Evolutionary conservation across 2,797 vertebrate genomes (phyloP).

Genomic region (Acipenser oxyrinchus): DNA sequence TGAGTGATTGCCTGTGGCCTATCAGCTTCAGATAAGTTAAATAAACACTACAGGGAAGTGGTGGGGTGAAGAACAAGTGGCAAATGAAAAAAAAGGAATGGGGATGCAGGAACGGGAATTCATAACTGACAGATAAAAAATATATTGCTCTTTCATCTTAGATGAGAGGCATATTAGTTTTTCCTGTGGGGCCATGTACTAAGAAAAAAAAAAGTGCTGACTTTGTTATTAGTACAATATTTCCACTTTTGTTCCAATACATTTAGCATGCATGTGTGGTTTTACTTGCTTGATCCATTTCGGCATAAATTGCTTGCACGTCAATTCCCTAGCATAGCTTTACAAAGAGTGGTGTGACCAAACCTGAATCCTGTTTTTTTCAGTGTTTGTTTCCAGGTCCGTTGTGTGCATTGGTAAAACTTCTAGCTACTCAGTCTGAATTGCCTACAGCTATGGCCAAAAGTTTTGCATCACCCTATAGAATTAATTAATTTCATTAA

Average conservation of each 20-base stretch:
- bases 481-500: too few relatives aligned
- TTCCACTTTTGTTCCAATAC: slow-evolving; percentile 20
- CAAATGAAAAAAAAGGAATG: background rate
- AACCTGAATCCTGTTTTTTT: too few relatives aligned
- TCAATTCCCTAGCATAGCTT: too few relatives aligned
- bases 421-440: too few relatives aligned
- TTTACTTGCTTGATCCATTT: too few relatives aligned
- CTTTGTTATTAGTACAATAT: slow-evolving; percentile 21
- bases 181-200: slow-evolving; percentile 18
- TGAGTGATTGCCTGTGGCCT: slow-evolving; percentile 45
- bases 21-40: slow-evolving; percentile 49
- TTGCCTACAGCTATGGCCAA: too few relatives aligned
- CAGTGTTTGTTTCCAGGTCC: too few relatives aligned
- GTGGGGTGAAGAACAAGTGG: background rate
- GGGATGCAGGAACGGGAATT: slow-evolving; percentile 16
- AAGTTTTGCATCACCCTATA: too few relatives aligned
- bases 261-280: too few relatives aligned
- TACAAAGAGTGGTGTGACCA: too few relatives aligned
- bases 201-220: slow-evolving; percentile 28
- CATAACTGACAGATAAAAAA: slow-evolving; percentile 1
- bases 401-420: too few relatives aligned
- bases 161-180: slow-evolving; percentile 23
- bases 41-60: slow-evolving; percentile 33
- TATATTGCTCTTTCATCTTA: slow-evolving; percentile 24
- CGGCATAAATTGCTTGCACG: too few relatives aligned